Evolutionary conservation across 2,888 invertebrate genomes (phyloP).

Genomic region (Sinotaia quadrata): DNA sequence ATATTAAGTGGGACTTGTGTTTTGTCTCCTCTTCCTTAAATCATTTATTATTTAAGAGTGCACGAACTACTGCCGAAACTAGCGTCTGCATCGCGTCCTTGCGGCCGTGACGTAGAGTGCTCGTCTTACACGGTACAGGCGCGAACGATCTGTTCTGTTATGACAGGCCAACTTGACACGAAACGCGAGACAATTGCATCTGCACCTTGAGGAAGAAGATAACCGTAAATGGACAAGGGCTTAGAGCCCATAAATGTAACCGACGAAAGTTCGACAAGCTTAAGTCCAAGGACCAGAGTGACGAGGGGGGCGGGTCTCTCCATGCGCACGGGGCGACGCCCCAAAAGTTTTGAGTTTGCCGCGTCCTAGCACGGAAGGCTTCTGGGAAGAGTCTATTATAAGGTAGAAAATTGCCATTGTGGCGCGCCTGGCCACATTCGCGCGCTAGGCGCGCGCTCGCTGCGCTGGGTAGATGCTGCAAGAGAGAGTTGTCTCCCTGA

Average conservation of each 20-base stretch:
- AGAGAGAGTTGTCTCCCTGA: neutral
- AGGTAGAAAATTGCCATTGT: conserved; percentile 8
- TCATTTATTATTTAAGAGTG: conserved; percentile 25
- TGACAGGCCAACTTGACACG: too few species aligned
- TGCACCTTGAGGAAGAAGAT: too few species aligned
- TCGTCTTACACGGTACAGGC: too few species aligned
- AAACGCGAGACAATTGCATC: too few species aligned
- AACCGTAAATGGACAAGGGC: too few species aligned
- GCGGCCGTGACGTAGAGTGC: too few species aligned
- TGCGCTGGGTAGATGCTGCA: neutral
- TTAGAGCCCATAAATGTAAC: too few species aligned
- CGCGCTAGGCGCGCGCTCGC: neutral
- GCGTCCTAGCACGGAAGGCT: neutral
- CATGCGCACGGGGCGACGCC: conserved; percentile 17
- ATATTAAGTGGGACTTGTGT: conserved; percentile 8
- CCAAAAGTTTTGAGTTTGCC: conserved; percentile 17
- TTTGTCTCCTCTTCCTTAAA: conserved; percentile 9
- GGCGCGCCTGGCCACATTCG: neutral
- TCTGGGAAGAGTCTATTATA: conserved; percentile 12
- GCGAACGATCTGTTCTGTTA: too few species aligned
- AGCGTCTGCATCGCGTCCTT: neutral
- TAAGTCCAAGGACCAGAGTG: neutral
- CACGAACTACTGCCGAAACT: neutral
- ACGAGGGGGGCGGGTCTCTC: conserved; percentile 18
- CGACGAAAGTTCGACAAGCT: too few species aligned